Evolutionary conservation across 2,797 vertebrate genomes (phyloP), one percentile per base, ranked within the genome.

Genomic region (Urosaurus nigricauda): DNA sequence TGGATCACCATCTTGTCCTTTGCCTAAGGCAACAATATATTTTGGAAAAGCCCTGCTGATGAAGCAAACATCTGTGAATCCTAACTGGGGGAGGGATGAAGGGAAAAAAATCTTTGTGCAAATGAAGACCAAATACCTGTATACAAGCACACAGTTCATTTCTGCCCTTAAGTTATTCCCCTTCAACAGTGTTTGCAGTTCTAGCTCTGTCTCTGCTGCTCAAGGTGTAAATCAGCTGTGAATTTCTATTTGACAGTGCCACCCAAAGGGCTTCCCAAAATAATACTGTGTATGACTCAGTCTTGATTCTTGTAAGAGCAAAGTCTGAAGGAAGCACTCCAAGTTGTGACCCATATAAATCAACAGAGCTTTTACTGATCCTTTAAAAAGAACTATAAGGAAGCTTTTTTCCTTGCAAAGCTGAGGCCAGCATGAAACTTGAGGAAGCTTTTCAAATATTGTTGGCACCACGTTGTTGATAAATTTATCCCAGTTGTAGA

Each of bases 331-430:
- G 3, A 87, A 84, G 56, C 35, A 37, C 11, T 88, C 37, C 19
- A 37, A 70, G 32, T 89, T 75, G 70, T 47, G 86, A 85, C 78
- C 83, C 71, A 56, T n/a, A 82, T 60, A 81, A 85, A 32, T 90
- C 17, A 81, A 37, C 43, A 11, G 2, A 35, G 43, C 17, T 85
- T 87, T 91, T 58, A 14, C 83, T 83, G 7, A 84, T 80, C 16
- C 88, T 53, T 24, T 79, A 84, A 60, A 60, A 1, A 89, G 71
- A 32, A 77, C 0, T 21, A 87, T 92, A 87, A 40, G 7, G 24
- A 43, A 79, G 73, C 60, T 32, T 16, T 65, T n/a, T 79, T 29
- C n/a, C 78, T 78, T 0, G 40, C 13, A 60, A 87, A 86, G 51
- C 35, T 58, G 3, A 40, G 78, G 47, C 60, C 56, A 79, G 26